Conservation (phyloP, 2,113 vertebrate species). For the Pimephales promelas region DNA sequence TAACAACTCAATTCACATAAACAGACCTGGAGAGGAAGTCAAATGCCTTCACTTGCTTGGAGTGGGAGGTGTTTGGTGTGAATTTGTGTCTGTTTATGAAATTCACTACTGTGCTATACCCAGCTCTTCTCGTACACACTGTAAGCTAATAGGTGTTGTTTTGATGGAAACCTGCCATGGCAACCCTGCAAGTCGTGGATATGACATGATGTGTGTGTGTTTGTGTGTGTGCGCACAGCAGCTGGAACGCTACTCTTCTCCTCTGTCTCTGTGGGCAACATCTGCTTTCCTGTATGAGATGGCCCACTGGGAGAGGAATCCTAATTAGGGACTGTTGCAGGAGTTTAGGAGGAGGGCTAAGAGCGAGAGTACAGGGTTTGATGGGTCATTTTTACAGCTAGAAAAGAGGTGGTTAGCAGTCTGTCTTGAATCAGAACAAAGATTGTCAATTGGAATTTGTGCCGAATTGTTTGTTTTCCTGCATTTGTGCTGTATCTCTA, state of each 20-base stretch:
- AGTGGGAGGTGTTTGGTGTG: conserved; percentile 9
- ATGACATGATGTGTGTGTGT: conserved; percentile 48
- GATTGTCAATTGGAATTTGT: not conserved
- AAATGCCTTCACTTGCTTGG: not conserved
- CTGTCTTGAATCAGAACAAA: conserved; percentile 15
- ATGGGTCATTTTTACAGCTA: not conserved
- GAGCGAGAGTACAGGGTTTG: conserved; percentile 5
- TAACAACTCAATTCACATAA: conserved; percentile 12
- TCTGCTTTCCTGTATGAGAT: conserved; percentile 72
- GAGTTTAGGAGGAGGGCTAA: not conserved
- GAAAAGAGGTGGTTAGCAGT: not conserved
- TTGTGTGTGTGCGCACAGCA: conserved; percentile 59
- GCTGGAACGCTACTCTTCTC: conserved; percentile 72
- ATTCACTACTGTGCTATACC: not conserved
- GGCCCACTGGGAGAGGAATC: conserved; percentile 70
- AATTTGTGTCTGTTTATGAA: conserved; percentile 31
- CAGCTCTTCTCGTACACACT: not conserved
- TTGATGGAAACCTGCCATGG: conserved; percentile 65
- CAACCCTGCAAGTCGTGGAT: conserved; percentile 61
- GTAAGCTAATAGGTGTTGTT: conserved; percentile 63
- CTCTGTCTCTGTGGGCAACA: conserved; percentile 70
- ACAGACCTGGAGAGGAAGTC: conserved; percentile 15
- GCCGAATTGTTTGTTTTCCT: not conserved
- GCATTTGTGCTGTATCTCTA: not conserved
- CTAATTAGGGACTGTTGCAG: conserved; percentile 50